Evolutionary conservation across 2,888 invertebrate species (phyloP), one percentile per base, ranked within the genome.

Genomic region (Torymus aiolomorphi): DNA sequence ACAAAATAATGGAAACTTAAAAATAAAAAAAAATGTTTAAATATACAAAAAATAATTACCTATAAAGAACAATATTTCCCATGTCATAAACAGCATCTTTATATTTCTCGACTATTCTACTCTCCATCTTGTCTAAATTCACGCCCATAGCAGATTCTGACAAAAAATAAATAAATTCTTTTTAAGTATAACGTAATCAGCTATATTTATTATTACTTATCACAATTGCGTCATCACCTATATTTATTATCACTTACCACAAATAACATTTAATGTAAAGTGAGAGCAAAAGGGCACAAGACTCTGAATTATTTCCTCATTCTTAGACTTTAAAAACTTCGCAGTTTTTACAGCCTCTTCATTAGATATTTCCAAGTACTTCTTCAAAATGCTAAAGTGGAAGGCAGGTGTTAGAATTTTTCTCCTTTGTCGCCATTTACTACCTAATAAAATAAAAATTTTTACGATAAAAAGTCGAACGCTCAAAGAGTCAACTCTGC

Each of bases 331-430:
- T 80, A 56, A 83, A 74, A 49, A 24, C n/a, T 5, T 71, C n/a
- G 11, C 81, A 51, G 56, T 80, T 78, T 78, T 80, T 71, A 0
- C 82, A 31, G 31, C 66, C 67, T 83, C 73, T 52, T 74, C 71
- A 8, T 75, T 76, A 14, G 74, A 82, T 20, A 82, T 78, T 63
- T 82, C 82, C 3, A 82, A 66, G 42, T 82, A 84, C 2, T 81
- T 82, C 69, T 82, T 83, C 10, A 83, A 76, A 61, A 83, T 79
- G 20, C 71, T 80, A 2, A 71, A 76, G 76, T 83, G 82, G 56
- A 84, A 84, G 0, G 82, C 82, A 1, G 83, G 83, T 62, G 80
- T 80, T 13, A 84, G 77, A 4, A 84, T 76, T 79, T 82, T 84
- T n/a, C 84, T 61, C 16, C 82, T 82, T 8, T 76, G 73, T 0